Evolutionary conservation across 1,140 invertebrate species (phyloP), one percentile per base, ranked within the genome.

Genomic region (Steinernema feltiae): DNA sequence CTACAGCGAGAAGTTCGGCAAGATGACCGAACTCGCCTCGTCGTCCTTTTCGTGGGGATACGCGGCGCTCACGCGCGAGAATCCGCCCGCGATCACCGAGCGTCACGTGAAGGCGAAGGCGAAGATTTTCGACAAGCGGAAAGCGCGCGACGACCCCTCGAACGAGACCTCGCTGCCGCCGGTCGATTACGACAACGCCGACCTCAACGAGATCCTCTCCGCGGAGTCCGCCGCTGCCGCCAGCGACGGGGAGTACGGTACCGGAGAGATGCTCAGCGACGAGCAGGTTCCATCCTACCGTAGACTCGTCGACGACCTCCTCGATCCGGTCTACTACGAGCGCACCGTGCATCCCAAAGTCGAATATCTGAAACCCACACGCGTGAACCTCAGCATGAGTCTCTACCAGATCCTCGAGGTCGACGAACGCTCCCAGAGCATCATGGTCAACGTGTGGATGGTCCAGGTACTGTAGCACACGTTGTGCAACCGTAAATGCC

Each of bases 401-500:
- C 46, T 85, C 12, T 85, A 85, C 71, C 84, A 85, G 73, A 79
- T 85, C 30, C 41, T 85, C 1, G 84, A 85, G 70, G 83, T 85
- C 73, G 78, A 85, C 30, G 83, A 85, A 70, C 76, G 86, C 1
- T 75, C 69, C 30, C 83, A 85, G 72, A 80, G 75, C 21, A 75
- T 85, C 15, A 71, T 70, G 0, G 84, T 83, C 21, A 85, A 86
- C 69, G 85, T 85, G 1, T 85, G 83, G 83, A 85, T 85, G 83
- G 83, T 84, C 24, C 63, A 77, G 63, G 69, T 71, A 27, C 3
- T 7, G 2, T 79, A 35, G 48, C 21, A 2, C 32, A 7, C 3
- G 31, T 35, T 31, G 18, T 71, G 1, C 17, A 2, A 41, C 48
- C 17, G 30, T 70, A 17, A 48, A 41, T 69, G 30, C 17, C n/a